Conservation (phyloP, 2,113 vertebrate species). For the Myotis davidii region DNA sequence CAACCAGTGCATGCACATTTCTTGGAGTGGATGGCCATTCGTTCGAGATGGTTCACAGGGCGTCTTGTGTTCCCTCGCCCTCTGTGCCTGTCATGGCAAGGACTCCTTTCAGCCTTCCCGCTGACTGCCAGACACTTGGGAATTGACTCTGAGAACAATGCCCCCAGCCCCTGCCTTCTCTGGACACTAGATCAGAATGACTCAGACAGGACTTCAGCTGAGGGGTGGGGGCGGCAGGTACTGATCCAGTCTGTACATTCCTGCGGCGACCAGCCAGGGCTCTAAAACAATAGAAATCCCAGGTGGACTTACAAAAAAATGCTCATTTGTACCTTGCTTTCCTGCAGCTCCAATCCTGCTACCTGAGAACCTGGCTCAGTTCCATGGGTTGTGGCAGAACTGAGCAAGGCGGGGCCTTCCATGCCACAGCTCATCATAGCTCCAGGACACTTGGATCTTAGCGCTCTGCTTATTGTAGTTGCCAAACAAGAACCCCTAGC, state of each 20-base stretch:
- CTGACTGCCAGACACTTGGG: not conserved
- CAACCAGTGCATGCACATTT: not conserved
- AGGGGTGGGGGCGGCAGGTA: rapidly evolving
- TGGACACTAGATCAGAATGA: not conserved
- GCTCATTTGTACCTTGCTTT: not conserved
- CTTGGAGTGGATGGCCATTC: not conserved
- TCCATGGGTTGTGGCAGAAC: rapidly evolving
- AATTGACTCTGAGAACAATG: not conserved
- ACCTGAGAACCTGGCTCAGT: rapidly evolving
- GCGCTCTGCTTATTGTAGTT: not conserved
- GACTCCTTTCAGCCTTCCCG: not conserved
- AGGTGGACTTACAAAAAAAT: too few relatives aligned
- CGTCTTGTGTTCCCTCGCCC: not conserved
- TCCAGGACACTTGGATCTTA: rapidly evolving
- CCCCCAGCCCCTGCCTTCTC: not conserved
- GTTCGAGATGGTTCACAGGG: not conserved
- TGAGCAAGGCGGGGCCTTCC: too few relatives aligned
- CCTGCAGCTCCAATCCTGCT: rapidly evolving
- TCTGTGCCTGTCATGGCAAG: not conserved
- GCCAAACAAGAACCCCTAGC: not conserved
- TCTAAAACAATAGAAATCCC: not conserved
- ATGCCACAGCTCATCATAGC: rapidly evolving
- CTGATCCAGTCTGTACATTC: not conserved
- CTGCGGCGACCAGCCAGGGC: not conserved
- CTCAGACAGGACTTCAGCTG: not conserved